Evolutionary conservation across 1,140 invertebrate species (phyloP).

Genomic region (Arctopsyche grandis): DNA sequence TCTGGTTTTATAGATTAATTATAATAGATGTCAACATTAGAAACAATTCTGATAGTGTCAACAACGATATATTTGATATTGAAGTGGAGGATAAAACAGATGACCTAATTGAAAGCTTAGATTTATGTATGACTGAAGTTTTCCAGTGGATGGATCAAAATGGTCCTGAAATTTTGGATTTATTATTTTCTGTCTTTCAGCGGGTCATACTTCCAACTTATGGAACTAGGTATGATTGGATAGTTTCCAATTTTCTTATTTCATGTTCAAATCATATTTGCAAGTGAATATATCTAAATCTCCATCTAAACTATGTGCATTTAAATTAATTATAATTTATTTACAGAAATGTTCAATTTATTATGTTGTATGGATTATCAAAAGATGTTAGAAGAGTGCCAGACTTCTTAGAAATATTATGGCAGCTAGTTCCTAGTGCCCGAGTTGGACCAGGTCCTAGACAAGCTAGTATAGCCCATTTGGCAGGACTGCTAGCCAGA

Average conservation of each 20-base stretch:
- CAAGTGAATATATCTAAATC: background rate
- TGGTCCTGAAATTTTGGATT: slow-evolving; percentile 57
- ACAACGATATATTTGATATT: slow-evolving; percentile 60
- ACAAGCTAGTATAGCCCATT: slow-evolving; percentile 61
- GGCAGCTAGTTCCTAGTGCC: slow-evolving; percentile 47
- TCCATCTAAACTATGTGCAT: background rate
- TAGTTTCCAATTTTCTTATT: slow-evolving; percentile 20
- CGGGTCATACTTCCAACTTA: slow-evolving; percentile 62
- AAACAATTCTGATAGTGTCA: slow-evolving; percentile 53
- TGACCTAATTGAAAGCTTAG: slow-evolving; percentile 58
- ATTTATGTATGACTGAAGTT: slow-evolving; percentile 64
- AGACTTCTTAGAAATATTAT: slow-evolving; percentile 42
- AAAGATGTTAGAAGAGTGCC: slow-evolving; percentile 57
- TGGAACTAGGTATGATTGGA: slow-evolving; percentile 64
- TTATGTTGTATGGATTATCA: slow-evolving; percentile 63
- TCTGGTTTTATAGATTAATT: slow-evolving; percentile 60
- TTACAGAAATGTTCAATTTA: slow-evolving; percentile 64
- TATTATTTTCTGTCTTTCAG: slow-evolving; percentile 63
- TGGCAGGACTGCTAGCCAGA: slow-evolving; percentile 61
- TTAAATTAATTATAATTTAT: background rate
- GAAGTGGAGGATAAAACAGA: slow-evolving; percentile 58
- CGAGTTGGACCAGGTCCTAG: slow-evolving; percentile 59
- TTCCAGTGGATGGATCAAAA: slow-evolving; percentile 63
- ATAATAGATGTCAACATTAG: slow-evolving; percentile 62
- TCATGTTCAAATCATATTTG: background rate